Conservation (phyloP, 1,140 invertebrate genomes). For the Panagrolaimus sp. region DNA sequence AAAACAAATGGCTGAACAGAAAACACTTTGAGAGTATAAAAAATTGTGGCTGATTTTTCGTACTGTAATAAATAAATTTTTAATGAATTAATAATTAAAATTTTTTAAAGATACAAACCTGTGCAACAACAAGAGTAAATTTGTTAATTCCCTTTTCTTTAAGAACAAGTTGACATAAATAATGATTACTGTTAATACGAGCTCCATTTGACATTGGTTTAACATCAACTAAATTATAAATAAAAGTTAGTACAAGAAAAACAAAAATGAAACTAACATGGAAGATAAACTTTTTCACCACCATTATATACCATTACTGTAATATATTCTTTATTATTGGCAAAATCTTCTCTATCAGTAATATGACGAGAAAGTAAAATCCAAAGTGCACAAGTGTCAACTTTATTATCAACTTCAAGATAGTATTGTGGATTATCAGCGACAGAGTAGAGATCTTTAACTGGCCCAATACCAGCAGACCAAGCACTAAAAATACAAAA, state of each 20-base stretch:
- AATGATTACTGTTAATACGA: conserved; percentile 90
- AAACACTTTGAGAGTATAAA: conserved; percentile 80
- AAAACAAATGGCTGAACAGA: conserved; percentile 16
- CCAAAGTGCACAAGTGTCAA: conserved; percentile 76
- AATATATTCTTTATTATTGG: conserved; percentile 90
- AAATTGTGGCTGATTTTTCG: conserved; percentile 85
- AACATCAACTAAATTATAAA: conserved; percentile 73
- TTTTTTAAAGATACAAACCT: conserved; percentile 29
- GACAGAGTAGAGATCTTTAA: conserved; percentile 84
- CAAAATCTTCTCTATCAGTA: conserved; percentile 85
- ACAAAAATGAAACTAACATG: conserved; percentile 70
- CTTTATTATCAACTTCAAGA: conserved; percentile 69
- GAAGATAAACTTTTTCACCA: conserved; percentile 82
- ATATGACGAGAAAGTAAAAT: conserved; percentile 86
- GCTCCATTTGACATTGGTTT: conserved; percentile 84
- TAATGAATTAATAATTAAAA: conserved; percentile 14
- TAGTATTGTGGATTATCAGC: conserved; percentile 87
- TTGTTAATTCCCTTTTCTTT: conserved; percentile 65
- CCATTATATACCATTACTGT: conserved; percentile 84
- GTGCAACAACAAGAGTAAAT: conserved; percentile 74
- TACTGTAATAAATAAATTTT: conserved; percentile 71
- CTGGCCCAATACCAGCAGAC: conserved; percentile 78
- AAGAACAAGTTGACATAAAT: conserved; percentile 80
- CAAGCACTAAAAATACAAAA: conserved; percentile 67
- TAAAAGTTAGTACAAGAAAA: conserved; percentile 70